These are phyloP conservation scores for Psittacula derbiana DNA, from an alignment of 2,797 vertebrate species.

Conservation along the genomic window DNA sequence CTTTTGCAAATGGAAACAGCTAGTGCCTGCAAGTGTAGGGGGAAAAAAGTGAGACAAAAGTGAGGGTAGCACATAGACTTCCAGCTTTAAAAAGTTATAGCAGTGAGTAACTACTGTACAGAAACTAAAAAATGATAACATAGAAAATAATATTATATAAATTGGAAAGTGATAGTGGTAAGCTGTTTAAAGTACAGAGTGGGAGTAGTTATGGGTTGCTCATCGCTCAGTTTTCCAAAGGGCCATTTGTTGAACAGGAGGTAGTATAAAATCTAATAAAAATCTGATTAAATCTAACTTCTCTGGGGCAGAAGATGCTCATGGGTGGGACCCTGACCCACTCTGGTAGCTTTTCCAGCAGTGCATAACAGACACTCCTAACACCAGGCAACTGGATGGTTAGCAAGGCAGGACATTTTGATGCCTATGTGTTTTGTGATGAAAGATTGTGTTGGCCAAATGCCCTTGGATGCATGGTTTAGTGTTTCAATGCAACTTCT, in stretches of 20 bases:
- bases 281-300: not conserved
- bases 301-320: not conserved
- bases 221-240: not conserved
- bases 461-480: not conserved
- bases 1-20: not conserved
- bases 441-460: not conserved
- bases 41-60: not conserved
- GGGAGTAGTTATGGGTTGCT: not conserved
- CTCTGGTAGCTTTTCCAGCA: not conserved
- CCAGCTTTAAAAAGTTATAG: not conserved
- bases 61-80: not conserved
- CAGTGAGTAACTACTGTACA: not conserved
- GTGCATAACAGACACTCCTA: not conserved
- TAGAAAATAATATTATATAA: not conserved
- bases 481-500: not conserved
- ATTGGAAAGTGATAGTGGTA: not conserved
- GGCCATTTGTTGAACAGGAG: not conserved
- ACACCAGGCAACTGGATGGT: not conserved
- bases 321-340: not conserved
- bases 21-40: not conserved
- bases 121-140: not conserved
- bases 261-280: not conserved
- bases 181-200: not conserved
- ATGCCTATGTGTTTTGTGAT: not conserved
- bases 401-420: not conserved